Percentiles rank a stretch among this genome's conserved stretches.
These are phyloP conservation scores for Desoria tigrina DNA, from an alignment of 2,888 invertebrate genomes.

Conservation along the genomic window DNA sequence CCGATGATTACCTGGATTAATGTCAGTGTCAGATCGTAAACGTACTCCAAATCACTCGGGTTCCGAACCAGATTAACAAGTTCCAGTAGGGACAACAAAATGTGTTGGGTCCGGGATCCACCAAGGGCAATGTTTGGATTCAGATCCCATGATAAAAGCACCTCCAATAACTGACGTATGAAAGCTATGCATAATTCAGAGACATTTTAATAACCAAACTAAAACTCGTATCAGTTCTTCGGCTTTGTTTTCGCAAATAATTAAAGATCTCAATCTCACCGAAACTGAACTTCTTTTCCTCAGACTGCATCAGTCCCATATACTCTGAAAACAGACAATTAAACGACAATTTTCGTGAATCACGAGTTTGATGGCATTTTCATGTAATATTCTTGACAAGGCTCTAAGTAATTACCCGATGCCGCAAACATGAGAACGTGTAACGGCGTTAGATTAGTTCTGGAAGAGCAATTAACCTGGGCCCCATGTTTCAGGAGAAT, in stretches of 20 bases:
- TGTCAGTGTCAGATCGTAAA: conserved; percentile 70
- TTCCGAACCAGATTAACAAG: conserved; percentile 63
- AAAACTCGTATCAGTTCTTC: conserved; percentile 5
- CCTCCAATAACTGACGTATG: conserved; percentile 49
- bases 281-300: conserved; percentile 68
- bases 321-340: conserved; percentile 59
- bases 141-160: conserved; percentile 52
- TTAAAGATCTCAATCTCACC: conserved; percentile 52
- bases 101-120: conserved; percentile 67
- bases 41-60: conserved; percentile 68
- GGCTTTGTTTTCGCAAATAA: conserved; percentile 2
- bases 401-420: conserved; percentile 57
- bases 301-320: conserved; percentile 68
- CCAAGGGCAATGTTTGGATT: conserved; percentile 60
- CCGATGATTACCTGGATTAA: conserved; percentile 68
- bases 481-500: conserved; percentile 71
- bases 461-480: conserved; percentile 71
- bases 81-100: conserved; percentile 66
- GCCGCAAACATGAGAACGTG: conserved; percentile 72
- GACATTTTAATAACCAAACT: not conserved
- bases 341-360: conserved; percentile 2
- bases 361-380: too few species aligned
- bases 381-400: too few species aligned
- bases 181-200: not conserved
- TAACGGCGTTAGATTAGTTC: conserved; percentile 68